These are phyloP conservation scores for Uropsilus gracilis DNA, from an alignment of 2,113 vertebrate genomes.

Conservation along the genomic window DNA sequence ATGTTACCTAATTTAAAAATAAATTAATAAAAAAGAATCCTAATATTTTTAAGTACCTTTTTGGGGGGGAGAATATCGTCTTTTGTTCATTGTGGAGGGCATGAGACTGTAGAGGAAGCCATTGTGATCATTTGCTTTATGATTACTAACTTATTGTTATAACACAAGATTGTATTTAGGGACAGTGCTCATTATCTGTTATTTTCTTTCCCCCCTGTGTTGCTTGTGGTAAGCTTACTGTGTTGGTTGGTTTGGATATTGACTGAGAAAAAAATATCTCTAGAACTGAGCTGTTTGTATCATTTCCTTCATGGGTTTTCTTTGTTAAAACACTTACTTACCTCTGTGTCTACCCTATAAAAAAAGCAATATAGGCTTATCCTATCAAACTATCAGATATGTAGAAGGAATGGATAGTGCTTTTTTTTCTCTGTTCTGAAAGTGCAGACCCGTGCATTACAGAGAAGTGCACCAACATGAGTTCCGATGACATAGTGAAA, in stretches of 20 bases:
- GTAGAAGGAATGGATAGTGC: background rate
- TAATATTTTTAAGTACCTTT: conserved; percentile 40
- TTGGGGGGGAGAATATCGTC: background rate
- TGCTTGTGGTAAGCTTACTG: background rate
- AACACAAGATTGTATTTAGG: background rate
- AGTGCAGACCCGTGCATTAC: background rate
- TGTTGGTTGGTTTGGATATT: conserved; percentile 21
- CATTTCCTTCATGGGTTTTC: conserved; percentile 2
- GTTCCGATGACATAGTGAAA: background rate
- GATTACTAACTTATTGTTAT: background rate
- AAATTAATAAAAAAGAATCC: background rate
- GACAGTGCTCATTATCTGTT: background rate
- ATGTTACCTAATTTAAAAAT: background rate
- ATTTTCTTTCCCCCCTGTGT: background rate
- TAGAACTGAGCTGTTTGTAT: conserved; percentile 20
- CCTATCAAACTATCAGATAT: background rate
- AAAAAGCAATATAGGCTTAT: background rate
- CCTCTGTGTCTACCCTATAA: background rate
- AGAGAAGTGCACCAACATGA: background rate
- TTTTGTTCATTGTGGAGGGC: background rate
- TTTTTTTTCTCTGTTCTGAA: background rate
- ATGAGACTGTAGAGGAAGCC: background rate
- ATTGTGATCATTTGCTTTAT: background rate
- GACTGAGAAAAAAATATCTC: conserved; percentile 18
- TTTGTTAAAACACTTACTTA: background rate